Base-by-base conservation (phyloP, 2,888 invertebrate genomes). In the Aporophyla lueneburgensis region DNA sequence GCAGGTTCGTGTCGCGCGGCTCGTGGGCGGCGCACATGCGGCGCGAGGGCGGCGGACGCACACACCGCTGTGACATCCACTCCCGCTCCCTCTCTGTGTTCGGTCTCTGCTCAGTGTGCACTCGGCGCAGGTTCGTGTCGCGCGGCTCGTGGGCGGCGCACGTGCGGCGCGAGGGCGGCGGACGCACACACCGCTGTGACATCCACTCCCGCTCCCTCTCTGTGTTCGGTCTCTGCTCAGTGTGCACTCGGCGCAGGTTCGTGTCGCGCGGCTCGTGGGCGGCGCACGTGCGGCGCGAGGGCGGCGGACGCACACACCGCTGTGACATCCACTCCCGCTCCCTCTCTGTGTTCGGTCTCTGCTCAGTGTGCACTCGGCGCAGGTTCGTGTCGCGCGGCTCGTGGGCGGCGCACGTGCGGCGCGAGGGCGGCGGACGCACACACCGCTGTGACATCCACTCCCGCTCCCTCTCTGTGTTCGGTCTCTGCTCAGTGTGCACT, bases 81-180 rank as follows among this genome's bases (percentile, higher is more conserved):
- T 43, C 33, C 33, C 9, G 43, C 43, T 43, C 43, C 43, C 43
- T 43, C 43, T 43, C 43, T 43, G 43, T 43, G 43, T 43, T 43
- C 43, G 43, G 9, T 43, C 43, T 43, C 43, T 19, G 16, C 51
- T 51, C 14, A 16, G 16, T 51, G 16, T 51, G 51, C 51, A 14
- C 19, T 14, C 19, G 51, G 51, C 97, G 0, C 84, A 90, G 91
- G 74, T 88, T 89, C 81, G 76, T 79, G 74, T 86, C 90, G 27
- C 97, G 97, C 90, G 97, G 97, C 83, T 96, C 97, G 14, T 97
- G 97, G 96, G 97, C 97, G 87, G 97, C 97, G 87, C 98, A 98
- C 91, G 97, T 97, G 86, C 95, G 98, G 84, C 95, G 98, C 89
- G 58, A 43, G 43, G 43, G 43, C 43, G 43, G 43, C 43, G 43